Evolutionary conservation across 2,797 vertebrate species (phyloP), one percentile per base, ranked within the genome.

Genomic region (Lindbergichthys nudifrons): DNA sequence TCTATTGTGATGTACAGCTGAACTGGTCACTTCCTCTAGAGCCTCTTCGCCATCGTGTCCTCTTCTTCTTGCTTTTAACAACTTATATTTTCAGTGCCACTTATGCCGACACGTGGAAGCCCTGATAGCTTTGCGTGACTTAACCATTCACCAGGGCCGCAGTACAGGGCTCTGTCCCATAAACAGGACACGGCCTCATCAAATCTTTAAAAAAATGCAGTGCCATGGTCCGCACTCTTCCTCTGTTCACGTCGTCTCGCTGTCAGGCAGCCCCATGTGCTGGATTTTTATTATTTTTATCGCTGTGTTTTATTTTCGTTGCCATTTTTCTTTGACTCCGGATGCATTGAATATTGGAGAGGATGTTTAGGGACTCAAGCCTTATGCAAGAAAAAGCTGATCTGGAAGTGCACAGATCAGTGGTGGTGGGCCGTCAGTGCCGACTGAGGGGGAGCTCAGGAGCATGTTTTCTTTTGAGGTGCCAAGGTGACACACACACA

Each of bases 341-440:
- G 79, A 74, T 73, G 71, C 42, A 67, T 79, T 76, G 66, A 81
- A 74, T 75, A 68, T 62, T 41, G 26, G 54, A 73, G 62, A 82
- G 65, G 69, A 78, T 59, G 71, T 77, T 82, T 86, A 83, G 88
- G 76, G 83, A 84, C 75, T 85, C 62, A 58, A 86, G 92, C 90
- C 90, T 92, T 92, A 93, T 92, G 90, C 92, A 92, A 92, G 79
- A 72, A 63, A 26, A 62, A 80, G 76, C 88, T 84, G 82, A 80
- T 83, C 88, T 73, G 50, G 52, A 65, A 71, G 65, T 16, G 62
- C 60, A 52, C 77, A 10, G 83, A 67, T 86, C 84, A 75, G 87
- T 30, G 5, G 11, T 11, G 53, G 68, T 61, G 65, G 91, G 85
- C 84, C 89, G 8, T 77, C 75, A 64, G 87, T 87, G 87, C 89